Percentiles rank a stretch among this genome's conserved stretches.
These are phyloP conservation scores for Drosophila tanythrix DNA, from an alignment of 2,888 invertebrate species.

Conservation along the genomic window DNA sequence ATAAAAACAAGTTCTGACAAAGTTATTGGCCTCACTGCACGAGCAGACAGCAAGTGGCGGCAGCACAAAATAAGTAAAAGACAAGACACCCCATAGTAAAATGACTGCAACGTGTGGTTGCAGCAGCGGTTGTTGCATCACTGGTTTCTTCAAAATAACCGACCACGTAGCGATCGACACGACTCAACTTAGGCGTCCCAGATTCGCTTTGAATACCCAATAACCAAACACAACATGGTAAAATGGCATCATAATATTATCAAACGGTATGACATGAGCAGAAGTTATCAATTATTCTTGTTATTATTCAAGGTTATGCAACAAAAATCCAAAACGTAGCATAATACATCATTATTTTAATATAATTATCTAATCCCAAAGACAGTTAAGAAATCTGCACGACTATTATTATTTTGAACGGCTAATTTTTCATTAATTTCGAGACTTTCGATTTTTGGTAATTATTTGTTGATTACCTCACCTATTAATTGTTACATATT, in stretches of 20 bases:
- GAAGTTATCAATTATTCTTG: background rate
- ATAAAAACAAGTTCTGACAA: no score
- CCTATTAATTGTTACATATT: background rate
- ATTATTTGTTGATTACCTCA: background rate
- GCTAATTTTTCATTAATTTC: background rate
- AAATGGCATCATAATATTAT: background rate
- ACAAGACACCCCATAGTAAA: constrained; percentile 2
- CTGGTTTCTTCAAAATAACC: constrained; percentile 42
- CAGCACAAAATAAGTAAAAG: background rate
- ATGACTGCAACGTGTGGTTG: constrained; percentile 1
- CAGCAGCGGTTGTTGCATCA: constrained; percentile 40
- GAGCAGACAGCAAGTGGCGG: background rate
- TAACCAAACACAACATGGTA: background rate
- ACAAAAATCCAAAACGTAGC: background rate
- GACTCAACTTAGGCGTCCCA: background rate
- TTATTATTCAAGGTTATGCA: no score
- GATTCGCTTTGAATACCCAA: constrained; percentile 1
- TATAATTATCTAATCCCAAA: background rate
- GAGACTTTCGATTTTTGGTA: background rate
- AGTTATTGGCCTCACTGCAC: no score
- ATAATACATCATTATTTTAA: background rate
- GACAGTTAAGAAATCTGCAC: background rate
- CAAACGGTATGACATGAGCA: background rate
- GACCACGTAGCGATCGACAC: constrained; percentile 15
- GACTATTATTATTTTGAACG: background rate